Evolutionary conservation across 1,140 invertebrate species (phyloP).

Genomic region (Drosophila parvula): DNA sequence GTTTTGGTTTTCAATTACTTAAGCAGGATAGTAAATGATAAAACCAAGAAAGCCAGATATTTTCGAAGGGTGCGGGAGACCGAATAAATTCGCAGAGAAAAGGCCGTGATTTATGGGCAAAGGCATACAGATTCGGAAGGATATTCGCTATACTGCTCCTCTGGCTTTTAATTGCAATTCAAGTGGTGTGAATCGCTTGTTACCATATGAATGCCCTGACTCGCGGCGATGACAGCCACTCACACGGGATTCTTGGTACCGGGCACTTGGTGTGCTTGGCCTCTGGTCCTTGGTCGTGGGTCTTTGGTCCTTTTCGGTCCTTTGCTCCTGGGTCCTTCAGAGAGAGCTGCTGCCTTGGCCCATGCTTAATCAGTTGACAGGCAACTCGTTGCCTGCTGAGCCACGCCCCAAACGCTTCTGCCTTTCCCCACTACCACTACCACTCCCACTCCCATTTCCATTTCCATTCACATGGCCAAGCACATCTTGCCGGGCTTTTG

Average conservation of each 20-base stretch:
- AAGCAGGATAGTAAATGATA: background rate
- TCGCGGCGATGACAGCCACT: conserved; percentile 51
- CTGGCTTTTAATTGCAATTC: conserved; percentile 63
- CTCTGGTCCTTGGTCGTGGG: conserved; percentile 8
- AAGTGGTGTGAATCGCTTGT: conserved; percentile 51
- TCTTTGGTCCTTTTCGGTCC: conserved; percentile 6
- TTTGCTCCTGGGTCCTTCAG: conserved; percentile 25
- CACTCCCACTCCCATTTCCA: conserved; percentile 2
- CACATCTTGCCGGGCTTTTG: conserved; percentile 31
- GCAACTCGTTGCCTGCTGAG: conserved; percentile 9
- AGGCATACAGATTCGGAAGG: background rate
- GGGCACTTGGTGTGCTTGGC: conserved; percentile 6
- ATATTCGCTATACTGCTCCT: background rate
- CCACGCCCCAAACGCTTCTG: conserved; percentile 15
- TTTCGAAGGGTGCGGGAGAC: background rate
- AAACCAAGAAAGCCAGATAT: background rate
- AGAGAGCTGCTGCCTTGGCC: conserved; percentile 19
- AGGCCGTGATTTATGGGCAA: conserved; percentile 15
- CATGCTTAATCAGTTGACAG: conserved; percentile 45
- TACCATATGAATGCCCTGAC: conserved; percentile 56
- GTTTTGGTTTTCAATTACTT: background rate
- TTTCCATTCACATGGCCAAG: conserved; percentile 13
- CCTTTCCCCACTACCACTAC: background rate
- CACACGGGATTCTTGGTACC: conserved; percentile 18
- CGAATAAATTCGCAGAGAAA: conserved; percentile 10